phyloP scores from a whole-genome alignment of 2,113 vertebrate species.

The Meleagris gallopavo region DNA sequence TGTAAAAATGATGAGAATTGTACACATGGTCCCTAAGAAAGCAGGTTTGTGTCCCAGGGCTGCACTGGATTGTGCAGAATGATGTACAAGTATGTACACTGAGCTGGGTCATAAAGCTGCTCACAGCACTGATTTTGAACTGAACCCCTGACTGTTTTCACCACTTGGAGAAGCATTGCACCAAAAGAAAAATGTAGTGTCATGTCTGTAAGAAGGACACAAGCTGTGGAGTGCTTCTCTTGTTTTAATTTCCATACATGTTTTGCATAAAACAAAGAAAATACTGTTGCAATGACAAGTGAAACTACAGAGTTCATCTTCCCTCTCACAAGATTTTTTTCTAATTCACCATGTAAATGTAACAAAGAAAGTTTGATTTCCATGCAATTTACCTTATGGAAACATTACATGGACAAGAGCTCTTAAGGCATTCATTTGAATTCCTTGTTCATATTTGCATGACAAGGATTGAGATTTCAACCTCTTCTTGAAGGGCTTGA shows the following conservation, averaged over 20 bases:
- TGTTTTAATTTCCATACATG: not conserved
- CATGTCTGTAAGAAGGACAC: not conserved
- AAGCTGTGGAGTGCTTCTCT: not conserved
- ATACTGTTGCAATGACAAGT: not conserved
- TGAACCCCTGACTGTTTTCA: not conserved
- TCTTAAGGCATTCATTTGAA: not conserved
- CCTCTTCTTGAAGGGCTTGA: not conserved
- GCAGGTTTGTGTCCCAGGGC: accelerated
- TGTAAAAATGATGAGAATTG: not conserved
- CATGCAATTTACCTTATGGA: not conserved
- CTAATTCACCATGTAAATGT: not conserved
- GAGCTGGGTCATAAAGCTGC: not conserved
- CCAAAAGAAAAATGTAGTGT: not conserved
- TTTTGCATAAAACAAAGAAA: not conserved
- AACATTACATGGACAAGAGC: not conserved
- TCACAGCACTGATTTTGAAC: not conserved
- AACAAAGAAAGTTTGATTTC: not conserved
- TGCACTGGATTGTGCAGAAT: not conserved
- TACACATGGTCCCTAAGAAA: accelerated
- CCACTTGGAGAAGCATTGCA: not conserved
- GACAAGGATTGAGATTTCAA: not conserved
- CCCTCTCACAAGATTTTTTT: not conserved
- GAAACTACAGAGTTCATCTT: not conserved
- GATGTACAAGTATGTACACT: accelerated
- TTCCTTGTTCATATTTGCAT: not conserved